Conservation (phyloP, 2,113 vertebrate genomes). For the Carollia perspicillata region DNA sequence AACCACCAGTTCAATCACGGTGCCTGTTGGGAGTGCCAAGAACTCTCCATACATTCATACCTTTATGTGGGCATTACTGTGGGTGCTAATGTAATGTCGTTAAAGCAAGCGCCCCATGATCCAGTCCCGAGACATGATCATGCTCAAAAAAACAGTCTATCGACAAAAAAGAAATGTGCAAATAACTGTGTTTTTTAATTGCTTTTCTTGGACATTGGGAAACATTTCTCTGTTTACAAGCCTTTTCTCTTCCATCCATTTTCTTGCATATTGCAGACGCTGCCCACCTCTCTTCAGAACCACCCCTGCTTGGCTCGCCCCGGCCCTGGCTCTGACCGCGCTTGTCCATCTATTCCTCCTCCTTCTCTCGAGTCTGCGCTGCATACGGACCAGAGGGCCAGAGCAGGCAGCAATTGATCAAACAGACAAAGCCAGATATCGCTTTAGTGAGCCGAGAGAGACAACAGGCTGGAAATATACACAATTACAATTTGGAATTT, state of each 20-base stretch:
- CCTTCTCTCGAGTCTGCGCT: neutral
- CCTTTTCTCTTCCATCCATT: neutral
- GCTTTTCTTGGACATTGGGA: neutral
- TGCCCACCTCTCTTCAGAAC: neutral
- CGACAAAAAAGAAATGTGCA: constrained; percentile 26
- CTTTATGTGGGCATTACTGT: neutral
- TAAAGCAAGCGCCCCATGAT: neutral
- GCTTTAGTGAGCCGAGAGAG: constrained; percentile 30
- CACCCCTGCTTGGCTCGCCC: neutral
- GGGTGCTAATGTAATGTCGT: neutral
- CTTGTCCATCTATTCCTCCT: neutral
- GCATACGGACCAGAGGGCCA: neutral
- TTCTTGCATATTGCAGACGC: neutral
- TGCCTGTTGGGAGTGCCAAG: neutral
- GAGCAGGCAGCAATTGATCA: neutral
- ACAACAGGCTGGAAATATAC: constrained; percentile 12
- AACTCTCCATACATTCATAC: neutral
- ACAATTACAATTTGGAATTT: constrained; percentile 52
- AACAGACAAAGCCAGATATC: neutral
- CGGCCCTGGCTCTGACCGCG: neutral
- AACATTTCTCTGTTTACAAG: constrained; percentile 6
- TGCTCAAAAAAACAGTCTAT: neutral
- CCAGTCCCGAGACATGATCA: neutral
- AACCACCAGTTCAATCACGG: neutral
- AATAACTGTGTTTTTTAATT: neutral